Conservation (phyloP, 2,113 vertebrate genomes). For the Festucalex cinctus region DNA sequence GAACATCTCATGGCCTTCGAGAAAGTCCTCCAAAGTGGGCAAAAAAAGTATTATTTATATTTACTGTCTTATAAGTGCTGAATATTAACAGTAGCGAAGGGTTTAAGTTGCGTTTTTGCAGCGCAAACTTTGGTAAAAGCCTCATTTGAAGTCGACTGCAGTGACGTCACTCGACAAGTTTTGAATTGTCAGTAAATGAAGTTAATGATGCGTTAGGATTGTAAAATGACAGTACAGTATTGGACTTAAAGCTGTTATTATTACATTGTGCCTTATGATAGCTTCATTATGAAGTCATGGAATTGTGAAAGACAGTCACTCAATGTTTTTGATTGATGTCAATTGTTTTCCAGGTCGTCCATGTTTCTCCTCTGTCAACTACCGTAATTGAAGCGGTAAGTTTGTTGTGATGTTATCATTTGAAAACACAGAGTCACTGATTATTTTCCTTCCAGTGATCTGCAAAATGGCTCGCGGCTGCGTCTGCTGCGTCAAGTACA, state of each 20-base stretch:
- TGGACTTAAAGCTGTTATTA: not conserved
- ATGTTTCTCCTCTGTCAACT: not conserved
- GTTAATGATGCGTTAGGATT: not conserved
- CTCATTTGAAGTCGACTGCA: constrained; percentile 13
- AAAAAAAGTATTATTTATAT: not conserved
- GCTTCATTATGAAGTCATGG: not conserved
- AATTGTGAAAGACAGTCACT: not conserved
- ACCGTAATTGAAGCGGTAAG: not conserved
- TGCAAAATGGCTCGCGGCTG: constrained; percentile 95
- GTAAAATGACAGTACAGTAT: not conserved
- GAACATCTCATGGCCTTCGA: not conserved
- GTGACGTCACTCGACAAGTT: constrained; percentile 46
- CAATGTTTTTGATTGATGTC: not conserved
- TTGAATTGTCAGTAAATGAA: not conserved
- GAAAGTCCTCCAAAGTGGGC: not conserved
- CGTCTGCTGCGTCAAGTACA: constrained; percentile 97
- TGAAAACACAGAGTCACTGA: not conserved
- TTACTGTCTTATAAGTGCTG: too few species aligned
- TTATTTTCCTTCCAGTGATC: not conserved
- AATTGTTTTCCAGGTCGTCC: not conserved
- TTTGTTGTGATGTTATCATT: not conserved
- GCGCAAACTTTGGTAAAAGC: constrained; percentile 26
- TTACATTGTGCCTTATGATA: not conserved
- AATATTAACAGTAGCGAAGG: fast-evolving
- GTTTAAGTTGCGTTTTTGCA: not conserved